Evolutionary conservation across 2,888 invertebrate genomes (phyloP), one percentile per base, ranked within the genome.

Genomic region (Pristionchus entomophagus): DNA sequence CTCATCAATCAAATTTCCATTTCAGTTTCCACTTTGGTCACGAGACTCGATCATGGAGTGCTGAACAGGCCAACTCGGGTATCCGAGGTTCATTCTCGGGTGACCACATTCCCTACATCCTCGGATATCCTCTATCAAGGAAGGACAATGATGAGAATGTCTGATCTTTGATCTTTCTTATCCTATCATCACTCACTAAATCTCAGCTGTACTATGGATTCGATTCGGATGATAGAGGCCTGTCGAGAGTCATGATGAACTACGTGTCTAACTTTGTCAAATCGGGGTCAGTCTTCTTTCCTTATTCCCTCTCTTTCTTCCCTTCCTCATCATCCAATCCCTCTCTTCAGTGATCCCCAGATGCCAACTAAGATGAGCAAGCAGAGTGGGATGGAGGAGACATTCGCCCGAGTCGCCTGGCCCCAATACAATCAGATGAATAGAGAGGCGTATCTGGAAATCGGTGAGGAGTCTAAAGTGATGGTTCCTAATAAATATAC

Each of bases 251-350:
- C 4, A 90, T 93, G 90, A 93, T 93, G 93, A 90, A 91, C 59
- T 93, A 92, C 86, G 86, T 93, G 8, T 86, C 92, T 22, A 93
- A 93, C 83, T 93, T 93, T 88, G 93, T 93, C 56, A 93, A 93
- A 89, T 91, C 91, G 22, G 93, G 93, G 93, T 93, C 81, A 49
- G 88, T 53, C 73, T n/a, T n/a, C n/a, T 38, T 45, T 45, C 45
- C 45, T 45, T n/a, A n/a, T n/a, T 45, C 41, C 2, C 53, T 22
- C 5, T 8, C 10, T 59, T 26, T 32, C 32, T 14, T 62, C 26
- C 59, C 14, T 62, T 62, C 19, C 26, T 32, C 62, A 26, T 29
- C 26, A 14, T 29, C 14, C 17, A 56, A 56, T 56, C 17, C 22
- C 19, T 22, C 56, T 56, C 19, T 56, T 56, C 82, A 92, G 93